Percentiles rank a stretch among this genome's conserved stretches.
These are phyloP conservation scores for Cryptotermes secundus DNA, from an alignment of 1,140 invertebrate species.

Conservation along the genomic window DNA sequence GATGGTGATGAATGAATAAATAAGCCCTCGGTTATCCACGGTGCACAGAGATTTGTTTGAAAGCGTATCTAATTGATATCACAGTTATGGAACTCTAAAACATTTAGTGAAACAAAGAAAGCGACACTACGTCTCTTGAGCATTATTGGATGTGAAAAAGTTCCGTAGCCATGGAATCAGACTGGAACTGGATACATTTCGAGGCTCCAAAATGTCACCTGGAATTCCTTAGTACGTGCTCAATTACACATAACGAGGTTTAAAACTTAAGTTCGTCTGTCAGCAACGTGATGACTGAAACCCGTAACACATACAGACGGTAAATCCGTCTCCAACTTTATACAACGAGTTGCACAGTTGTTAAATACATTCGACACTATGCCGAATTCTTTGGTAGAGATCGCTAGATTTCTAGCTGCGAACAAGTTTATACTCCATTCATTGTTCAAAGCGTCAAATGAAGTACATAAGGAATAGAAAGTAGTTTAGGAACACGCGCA, in stretches of 20 bases:
- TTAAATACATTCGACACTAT: slow-evolving; percentile 8
- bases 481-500: slow-evolving; percentile 67
- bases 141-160: not conserved
- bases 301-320: not conserved
- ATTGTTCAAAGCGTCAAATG: not conserved
- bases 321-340: not conserved
- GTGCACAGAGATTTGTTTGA: not conserved
- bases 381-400: not conserved
- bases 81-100: not conserved
- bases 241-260: not conserved
- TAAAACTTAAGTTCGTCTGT: not conserved
- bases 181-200: not conserved
- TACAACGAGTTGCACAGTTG: not conserved
- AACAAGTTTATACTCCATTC: not conserved
- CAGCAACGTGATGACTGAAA: not conserved
- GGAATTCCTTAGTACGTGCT: not conserved
- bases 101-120: not conserved
- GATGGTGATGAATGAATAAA: not conserved
- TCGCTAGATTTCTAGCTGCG: not conserved
- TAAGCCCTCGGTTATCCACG: not conserved
- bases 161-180: too few species aligned
- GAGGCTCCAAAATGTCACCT: not conserved
- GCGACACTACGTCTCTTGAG: not conserved
- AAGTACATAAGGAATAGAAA: not conserved
- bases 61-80: not conserved